Conservation (phyloP, 2,113 vertebrate genomes). For the Lichenostomus cassidix region DNA sequence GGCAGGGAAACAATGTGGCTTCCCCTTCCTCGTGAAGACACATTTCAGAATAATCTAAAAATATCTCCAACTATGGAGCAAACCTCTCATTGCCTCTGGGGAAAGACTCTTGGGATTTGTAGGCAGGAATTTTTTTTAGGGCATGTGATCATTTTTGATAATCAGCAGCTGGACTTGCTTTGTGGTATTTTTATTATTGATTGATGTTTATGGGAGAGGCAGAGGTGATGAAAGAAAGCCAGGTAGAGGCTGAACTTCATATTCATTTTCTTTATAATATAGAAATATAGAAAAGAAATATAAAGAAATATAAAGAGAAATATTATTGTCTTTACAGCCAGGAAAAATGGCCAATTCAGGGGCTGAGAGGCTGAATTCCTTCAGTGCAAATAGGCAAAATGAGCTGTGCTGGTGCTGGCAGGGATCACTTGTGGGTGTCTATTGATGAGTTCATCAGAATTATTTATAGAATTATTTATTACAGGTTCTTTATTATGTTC, state of each 20-base stretch:
- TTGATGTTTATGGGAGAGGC: neutral
- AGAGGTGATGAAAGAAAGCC: neutral
- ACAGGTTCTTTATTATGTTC: neutral
- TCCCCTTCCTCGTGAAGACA: neutral
- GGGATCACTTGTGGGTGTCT: neutral
- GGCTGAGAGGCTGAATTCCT: neutral
- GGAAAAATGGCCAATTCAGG: rapidly evolving
- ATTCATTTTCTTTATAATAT: neutral
- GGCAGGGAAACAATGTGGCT: neutral
- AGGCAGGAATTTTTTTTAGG: neutral
- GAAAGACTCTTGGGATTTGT: neutral
- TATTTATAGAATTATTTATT: no score
- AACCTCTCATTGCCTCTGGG: neutral
- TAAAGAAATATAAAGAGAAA: no score
- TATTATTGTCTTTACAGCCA: no score
- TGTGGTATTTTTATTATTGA: neutral
- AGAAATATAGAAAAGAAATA: no score
- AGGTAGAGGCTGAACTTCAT: neutral
- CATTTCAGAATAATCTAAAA: neutral
- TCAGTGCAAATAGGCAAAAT: rapidly evolving
- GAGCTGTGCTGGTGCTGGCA: neutral
- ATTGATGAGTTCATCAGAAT: rapidly evolving
- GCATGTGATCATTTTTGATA: neutral
- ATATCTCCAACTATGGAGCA: neutral
- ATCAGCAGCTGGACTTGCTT: neutral